phyloP scores from a whole-genome alignment of 2,797 vertebrate species.

The Sitta carolinensis region DNA sequence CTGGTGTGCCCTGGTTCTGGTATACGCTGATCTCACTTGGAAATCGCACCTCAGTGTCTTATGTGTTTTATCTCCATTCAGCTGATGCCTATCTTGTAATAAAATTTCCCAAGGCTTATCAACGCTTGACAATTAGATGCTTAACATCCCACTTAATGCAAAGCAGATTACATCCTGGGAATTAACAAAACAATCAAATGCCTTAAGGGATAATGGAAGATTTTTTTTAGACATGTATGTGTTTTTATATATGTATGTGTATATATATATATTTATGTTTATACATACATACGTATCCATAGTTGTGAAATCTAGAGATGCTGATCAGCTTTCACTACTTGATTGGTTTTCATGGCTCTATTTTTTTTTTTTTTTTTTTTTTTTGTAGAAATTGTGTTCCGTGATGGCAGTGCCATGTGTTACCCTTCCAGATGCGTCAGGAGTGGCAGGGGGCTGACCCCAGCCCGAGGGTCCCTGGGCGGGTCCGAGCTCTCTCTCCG shows the following conservation, averaged over 20 bases:
- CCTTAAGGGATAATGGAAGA: slow-evolving; percentile 25
- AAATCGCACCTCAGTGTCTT: neutral
- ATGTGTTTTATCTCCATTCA: slow-evolving; percentile 41
- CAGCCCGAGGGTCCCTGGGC: neutral
- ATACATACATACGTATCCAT: neutral
- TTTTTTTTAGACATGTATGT: neutral
- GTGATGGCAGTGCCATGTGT: neutral
- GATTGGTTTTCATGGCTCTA: neutral
- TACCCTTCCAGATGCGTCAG: neutral
- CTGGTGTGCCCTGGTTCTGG: neutral
- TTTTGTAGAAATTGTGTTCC: neutral
- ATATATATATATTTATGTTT: neutral
- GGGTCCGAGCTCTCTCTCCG: neutral
- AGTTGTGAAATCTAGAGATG: slow-evolving; percentile 1
- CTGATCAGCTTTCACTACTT: neutral
- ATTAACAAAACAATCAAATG: slow-evolving; percentile 59
- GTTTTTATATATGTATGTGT: neutral
- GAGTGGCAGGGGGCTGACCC: neutral
- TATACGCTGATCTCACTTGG: slow-evolving; percentile 11
- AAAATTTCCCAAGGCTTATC: slow-evolving; percentile 61
- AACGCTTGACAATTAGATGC: slow-evolving; percentile 47
- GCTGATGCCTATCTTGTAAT: slow-evolving; percentile 45
- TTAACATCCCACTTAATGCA: slow-evolving; percentile 61
- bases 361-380: neutral
- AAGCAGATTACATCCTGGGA: slow-evolving; percentile 57